These are phyloP conservation scores for Idaea biselata DNA, from an alignment of 2,888 invertebrate species.

Conservation along the genomic window DNA sequence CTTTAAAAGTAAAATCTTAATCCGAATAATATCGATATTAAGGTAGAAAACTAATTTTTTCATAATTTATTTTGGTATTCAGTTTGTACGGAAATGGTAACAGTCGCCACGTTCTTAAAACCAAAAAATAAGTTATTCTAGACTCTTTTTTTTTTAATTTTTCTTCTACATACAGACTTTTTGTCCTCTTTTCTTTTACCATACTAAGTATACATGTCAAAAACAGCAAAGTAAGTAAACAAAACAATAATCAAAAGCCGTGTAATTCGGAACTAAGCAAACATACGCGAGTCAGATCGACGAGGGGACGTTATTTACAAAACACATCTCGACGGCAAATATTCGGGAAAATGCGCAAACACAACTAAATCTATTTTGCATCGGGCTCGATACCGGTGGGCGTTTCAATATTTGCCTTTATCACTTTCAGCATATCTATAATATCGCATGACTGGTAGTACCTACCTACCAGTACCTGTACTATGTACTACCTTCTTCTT, in stretches of 20 bases:
- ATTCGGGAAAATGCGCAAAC: conserved; percentile 34
- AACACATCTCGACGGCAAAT: conserved; percentile 31
- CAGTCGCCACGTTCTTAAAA: no score
- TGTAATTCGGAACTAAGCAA: neutral
- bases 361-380: conserved; percentile 45
- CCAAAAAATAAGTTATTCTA: no score
- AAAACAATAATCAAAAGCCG: neutral
- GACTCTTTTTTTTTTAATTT: no score
- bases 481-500: neutral
- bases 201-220: neutral
- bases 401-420: conserved; percentile 41
- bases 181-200: no score
- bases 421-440: neutral
- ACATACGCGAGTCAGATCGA: neutral
- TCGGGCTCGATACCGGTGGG: conserved; percentile 34
- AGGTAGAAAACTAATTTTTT: no score
- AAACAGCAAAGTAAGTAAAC: neutral
- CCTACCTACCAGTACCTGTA: no score
- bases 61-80: no score
- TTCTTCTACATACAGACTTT: no score
- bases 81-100: no score
- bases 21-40: no score
- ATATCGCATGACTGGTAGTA: neutral
- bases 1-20: no score
- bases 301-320: conserved; percentile 6